These are phyloP conservation scores for Thera obeliscata DNA, from an alignment of 2,888 invertebrate species.

Conservation along the genomic window DNA sequence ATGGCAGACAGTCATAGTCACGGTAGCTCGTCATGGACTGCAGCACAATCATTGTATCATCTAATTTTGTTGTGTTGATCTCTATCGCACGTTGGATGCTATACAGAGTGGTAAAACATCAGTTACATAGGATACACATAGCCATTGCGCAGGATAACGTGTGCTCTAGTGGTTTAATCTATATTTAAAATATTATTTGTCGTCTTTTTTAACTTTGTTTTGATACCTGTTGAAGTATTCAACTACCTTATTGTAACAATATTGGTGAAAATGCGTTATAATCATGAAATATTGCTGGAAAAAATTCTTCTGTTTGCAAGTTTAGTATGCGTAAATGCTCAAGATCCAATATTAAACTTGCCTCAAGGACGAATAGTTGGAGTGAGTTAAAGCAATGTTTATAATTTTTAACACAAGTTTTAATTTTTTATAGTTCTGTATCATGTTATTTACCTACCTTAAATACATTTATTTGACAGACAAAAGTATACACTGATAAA, in stretches of 20 bases:
- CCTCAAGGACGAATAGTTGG: conserved; percentile 85
- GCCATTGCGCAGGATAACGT: conserved; percentile 16
- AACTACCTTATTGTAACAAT: background rate
- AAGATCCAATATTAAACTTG: conserved; percentile 81
- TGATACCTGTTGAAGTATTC: background rate
- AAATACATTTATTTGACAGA: conserved; percentile 64
- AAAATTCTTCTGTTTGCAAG: conserved; percentile 23
- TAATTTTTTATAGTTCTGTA: background rate
- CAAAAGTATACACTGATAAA: conserved; percentile 87
- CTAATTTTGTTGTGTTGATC: conserved; percentile 68
- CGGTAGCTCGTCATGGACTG: conserved; percentile 72
- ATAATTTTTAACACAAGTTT: conserved; percentile 39
- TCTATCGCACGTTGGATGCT: conserved; percentile 40
- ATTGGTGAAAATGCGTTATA: conserved; percentile 1
- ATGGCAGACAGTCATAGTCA: conserved; percentile 63
- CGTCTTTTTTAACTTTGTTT: background rate
- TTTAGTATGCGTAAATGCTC: conserved; percentile 51
- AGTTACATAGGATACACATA: conserved; percentile 48
- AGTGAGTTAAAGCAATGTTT: conserved; percentile 67
- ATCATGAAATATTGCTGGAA: conserved; percentile 9
- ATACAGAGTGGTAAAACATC: conserved; percentile 55
- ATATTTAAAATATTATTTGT: background rate
- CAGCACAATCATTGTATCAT: conserved; percentile 75
- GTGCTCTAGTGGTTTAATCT: background rate
- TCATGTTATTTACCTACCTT: background rate